A percentile compares a stretch with the other conserved stretches of the same genome.
Evolutionary conservation across 2,797 vertebrate species (phyloP).

Genomic region (Scomberomorus guttatus): DNA sequence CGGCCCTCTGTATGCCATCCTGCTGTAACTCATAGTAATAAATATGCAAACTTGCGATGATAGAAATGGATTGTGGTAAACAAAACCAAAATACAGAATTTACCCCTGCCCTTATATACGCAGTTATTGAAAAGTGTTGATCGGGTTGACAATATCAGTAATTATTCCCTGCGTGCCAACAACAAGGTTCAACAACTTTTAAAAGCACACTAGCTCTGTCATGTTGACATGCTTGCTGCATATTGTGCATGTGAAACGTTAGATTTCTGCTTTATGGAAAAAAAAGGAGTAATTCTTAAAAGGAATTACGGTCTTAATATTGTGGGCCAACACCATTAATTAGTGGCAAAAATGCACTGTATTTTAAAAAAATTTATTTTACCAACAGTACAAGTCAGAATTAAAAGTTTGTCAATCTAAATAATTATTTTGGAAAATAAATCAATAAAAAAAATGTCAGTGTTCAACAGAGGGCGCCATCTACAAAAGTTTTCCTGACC

Average conservation of each 20-base stretch:
- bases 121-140: neutral
- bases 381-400: neutral
- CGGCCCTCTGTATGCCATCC: neutral
- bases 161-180: neutral
- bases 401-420: neutral
- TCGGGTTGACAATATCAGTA: neutral
- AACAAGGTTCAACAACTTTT: neutral
- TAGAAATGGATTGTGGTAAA: neutral
- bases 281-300: neutral
- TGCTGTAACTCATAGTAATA: constrained; percentile 8
- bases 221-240: neutral
- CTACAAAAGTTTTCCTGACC: constrained; percentile 34
- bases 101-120: neutral
- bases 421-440: neutral
- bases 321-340: neutral
- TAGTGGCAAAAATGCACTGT: too few species aligned
- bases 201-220: too few species aligned
- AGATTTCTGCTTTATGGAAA: neutral
- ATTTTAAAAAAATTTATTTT: neutral
- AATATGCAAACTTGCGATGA: neutral
- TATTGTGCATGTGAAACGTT: neutral
- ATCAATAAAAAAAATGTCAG: neutral
- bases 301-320: neutral
- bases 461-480: constrained; percentile 67
- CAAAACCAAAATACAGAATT: neutral